A percentile compares a stretch with the other conserved stretches of the same genome.
These are phyloP conservation scores for Paedocypris sp. DNA, from an alignment of 2,113 vertebrate species.

Conservation along the genomic window DNA sequence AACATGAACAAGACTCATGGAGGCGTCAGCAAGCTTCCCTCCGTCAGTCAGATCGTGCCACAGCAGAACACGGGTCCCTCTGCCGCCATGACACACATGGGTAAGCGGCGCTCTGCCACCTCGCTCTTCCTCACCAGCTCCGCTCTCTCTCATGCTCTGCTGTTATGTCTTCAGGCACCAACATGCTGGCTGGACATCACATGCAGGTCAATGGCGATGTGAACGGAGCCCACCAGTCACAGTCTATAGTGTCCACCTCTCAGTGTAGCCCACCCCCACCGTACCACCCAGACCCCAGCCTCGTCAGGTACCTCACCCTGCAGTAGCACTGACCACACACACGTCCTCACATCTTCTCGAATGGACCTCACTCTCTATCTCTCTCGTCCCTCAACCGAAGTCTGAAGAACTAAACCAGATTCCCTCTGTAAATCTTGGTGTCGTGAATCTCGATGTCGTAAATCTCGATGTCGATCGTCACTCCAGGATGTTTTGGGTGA, in stretches of 20 bases:
- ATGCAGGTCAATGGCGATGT: slow-evolving; percentile 84
- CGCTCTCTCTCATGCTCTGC: background rate
- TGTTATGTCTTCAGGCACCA: slow-evolving; percentile 56
- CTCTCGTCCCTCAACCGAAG: too few species aligned
- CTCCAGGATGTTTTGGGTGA: too few species aligned
- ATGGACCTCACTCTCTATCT: background rate
- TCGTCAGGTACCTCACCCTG: slow-evolving; percentile 84
- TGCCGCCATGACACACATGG: slow-evolving; percentile 72
- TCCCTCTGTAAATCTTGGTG: too few species aligned
- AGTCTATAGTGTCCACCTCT: slow-evolving; percentile 81
- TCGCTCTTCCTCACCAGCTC: background rate
- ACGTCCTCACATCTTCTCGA: background rate
- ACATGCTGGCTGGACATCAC: slow-evolving; percentile 77
- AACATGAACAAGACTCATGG: slow-evolving; percentile 77
- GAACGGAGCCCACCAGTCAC: slow-evolving; percentile 76
- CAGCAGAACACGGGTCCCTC: slow-evolving; percentile 66
- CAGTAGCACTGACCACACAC: slow-evolving; percentile 53
- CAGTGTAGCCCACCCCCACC: slow-evolving; percentile 91
- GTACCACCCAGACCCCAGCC: slow-evolving; percentile 92
- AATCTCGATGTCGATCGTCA: too few species aligned
- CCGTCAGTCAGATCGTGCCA: slow-evolving; percentile 83
- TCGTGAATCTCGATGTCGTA: too few species aligned
- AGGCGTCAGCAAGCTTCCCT: slow-evolving; percentile 72
- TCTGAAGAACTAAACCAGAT: too few species aligned
- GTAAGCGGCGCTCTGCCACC: too few species aligned